Evolutionary conservation across 2,888 invertebrate genomes (phyloP).

Genomic region (Meandrusa payeni): DNA sequence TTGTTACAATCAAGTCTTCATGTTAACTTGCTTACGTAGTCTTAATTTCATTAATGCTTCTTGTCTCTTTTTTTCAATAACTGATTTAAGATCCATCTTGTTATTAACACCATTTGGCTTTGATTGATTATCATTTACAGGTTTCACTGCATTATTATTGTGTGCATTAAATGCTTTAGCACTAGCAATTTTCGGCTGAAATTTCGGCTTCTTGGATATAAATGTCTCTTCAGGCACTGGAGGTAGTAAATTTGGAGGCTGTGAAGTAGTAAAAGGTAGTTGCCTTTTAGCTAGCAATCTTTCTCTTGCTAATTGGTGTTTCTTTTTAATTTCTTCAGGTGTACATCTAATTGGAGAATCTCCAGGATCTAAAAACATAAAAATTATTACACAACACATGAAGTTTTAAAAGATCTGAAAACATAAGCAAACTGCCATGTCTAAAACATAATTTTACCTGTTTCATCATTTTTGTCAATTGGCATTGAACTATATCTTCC

Average conservation of each 20-base stretch:
- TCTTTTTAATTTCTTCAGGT: constrained; percentile 82
- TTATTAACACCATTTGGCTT: constrained; percentile 22
- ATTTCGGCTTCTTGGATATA: constrained; percentile 40
- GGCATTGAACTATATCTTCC: constrained; percentile 73
- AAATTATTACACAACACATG: constrained; percentile 28
- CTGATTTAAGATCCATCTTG: constrained; percentile 45
- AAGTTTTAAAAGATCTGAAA: no score
- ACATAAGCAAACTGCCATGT: no score
- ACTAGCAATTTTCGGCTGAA: constrained; percentile 51
- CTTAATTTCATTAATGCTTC: constrained; percentile 70
- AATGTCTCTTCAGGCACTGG: constrained; percentile 24
- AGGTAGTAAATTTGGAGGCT: constrained; percentile 33
- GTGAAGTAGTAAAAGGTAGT: constrained; percentile 60
- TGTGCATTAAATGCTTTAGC: constrained; percentile 25
- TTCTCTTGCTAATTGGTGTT: constrained; percentile 81
- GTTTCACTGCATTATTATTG: constrained; percentile 28
- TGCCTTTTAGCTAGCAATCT: constrained; percentile 77
- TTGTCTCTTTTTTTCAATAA: constrained; percentile 72
- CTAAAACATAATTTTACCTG: constrained; percentile 21
- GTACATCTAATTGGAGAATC: constrained; percentile 74
- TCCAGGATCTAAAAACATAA: constrained; percentile 34
- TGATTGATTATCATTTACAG: constrained; percentile 20
- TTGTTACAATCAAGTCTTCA: constrained; percentile 32
- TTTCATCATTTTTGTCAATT: constrained; percentile 47
- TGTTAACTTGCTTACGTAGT: constrained; percentile 48